Conservation (phyloP, 2,888 invertebrate genomes). For the Limnephilus lunatus region DNA sequence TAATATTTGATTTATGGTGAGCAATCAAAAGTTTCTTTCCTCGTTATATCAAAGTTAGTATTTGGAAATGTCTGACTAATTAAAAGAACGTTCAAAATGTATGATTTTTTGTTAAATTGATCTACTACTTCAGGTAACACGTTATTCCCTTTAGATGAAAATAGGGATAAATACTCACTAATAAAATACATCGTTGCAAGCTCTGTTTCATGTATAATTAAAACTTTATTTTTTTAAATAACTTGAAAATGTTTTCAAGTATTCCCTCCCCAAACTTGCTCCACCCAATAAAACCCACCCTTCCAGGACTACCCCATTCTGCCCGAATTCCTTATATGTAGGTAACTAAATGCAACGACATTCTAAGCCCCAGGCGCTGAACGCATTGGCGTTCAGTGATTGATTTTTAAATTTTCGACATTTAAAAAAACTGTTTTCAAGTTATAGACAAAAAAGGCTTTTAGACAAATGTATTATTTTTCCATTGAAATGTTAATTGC, state of each 20-base stretch:
- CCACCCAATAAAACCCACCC: neutral
- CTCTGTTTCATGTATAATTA: neutral
- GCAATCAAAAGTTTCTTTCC: no score
- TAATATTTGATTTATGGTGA: no score
- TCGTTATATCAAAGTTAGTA: no score
- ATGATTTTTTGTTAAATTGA: no score
- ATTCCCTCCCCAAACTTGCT: neutral
- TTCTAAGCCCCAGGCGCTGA: neutral
- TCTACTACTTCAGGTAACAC: no score
- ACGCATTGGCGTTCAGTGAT: neutral
- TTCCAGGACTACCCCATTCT: neutral
- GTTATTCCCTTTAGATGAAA: no score
- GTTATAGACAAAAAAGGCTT: no score
- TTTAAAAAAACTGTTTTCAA: neutral
- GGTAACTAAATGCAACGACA: slow-evolving; percentile 36
- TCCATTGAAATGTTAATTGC: no score
- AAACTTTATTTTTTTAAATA: neutral
- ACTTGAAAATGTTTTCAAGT: neutral
- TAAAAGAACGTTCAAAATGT: no score
- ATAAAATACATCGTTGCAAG: neutral
- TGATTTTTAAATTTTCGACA: neutral
- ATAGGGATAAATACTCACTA: no score
- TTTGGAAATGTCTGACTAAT: no score
- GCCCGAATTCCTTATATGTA: slow-evolving; percentile 8
- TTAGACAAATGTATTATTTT: neutral